A percentile compares a stretch with the other conserved stretches of the same genome.
Evolutionary conservation across 2,888 invertebrate genomes (phyloP).

Genomic region (Drosophila picticornis): DNA sequence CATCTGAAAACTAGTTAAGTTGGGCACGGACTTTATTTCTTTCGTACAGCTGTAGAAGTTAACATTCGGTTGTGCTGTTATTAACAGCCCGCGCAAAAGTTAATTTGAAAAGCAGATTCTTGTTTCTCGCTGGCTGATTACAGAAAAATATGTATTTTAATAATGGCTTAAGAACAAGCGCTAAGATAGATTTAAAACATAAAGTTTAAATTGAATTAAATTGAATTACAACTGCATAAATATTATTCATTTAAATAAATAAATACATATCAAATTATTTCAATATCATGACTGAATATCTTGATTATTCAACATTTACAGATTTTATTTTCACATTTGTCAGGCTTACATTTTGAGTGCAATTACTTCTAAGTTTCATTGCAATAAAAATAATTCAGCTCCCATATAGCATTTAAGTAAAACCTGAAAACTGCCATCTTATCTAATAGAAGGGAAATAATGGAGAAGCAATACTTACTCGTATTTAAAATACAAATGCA

Average conservation of each 20-base stretch:
- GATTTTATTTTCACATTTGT: neutral
- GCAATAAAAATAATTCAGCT: neutral
- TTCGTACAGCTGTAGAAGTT: conserved; percentile 7
- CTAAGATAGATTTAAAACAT: neutral
- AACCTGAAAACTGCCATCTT: neutral
- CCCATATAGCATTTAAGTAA: conserved; percentile 2
- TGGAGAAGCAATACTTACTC: conserved; percentile 31
- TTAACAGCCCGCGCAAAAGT: conserved; percentile 29
- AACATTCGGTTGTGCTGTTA: conserved; percentile 25
- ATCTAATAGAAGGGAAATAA: neutral
- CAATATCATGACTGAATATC: neutral
- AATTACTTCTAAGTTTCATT: neutral
- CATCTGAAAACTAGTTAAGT: conserved; percentile 44
- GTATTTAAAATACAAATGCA: conserved; percentile 26
- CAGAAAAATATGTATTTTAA: neutral
- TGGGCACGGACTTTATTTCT: conserved; percentile 18
- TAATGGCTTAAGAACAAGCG: neutral
- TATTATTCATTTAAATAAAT: neutral
- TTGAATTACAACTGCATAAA: neutral
- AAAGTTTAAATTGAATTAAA: neutral
- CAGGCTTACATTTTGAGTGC: neutral
- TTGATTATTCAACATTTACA: neutral
- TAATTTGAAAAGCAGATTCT: neutral
- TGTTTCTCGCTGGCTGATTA: neutral
- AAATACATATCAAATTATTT: neutral